Evolutionary conservation across 2,888 invertebrate species (phyloP).

Genomic region (Tridacna gigas): DNA sequence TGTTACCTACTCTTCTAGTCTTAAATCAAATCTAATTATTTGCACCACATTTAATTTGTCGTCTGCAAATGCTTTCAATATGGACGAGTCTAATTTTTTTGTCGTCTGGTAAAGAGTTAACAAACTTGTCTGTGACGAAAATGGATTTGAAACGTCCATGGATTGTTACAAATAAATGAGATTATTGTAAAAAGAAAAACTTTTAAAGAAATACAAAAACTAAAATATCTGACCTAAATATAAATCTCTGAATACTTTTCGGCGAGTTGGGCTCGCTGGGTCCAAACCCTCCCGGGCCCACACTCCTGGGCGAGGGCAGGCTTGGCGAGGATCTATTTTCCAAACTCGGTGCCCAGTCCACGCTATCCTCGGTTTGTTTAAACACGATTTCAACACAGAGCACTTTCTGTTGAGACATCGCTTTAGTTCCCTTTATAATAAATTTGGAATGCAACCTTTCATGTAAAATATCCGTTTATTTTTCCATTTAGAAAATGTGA

Average conservation of each 20-base stretch:
- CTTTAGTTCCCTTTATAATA: not conserved
- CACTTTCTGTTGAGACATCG: not conserved
- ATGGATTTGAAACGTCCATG: no score
- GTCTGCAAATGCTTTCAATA: no score
- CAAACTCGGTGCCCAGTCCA: not conserved
- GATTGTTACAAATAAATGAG: not conserved
- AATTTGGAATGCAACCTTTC: not conserved
- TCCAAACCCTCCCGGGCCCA: constrained; percentile 6
- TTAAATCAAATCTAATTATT: no score
- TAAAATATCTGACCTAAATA: not conserved
- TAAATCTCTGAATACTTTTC: constrained; percentile 13
- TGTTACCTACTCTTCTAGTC: not conserved
- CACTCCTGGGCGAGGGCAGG: constrained; percentile 9
- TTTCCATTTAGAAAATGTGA: not conserved
- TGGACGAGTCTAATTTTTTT: no score
- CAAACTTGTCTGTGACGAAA: no score
- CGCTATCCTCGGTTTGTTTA: constrained; percentile 5
- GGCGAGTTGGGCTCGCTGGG: constrained; percentile 12
- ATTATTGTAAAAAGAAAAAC: no score
- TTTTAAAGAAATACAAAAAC: no score
- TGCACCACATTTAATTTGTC: no score
- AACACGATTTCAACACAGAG: constrained; percentile 17
- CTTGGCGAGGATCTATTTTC: constrained; percentile 7
- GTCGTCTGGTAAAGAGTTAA: no score
- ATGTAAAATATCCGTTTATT: constrained; percentile 1